phyloP scores from a whole-genome alignment of 2,113 vertebrate species.

The Carassius auratus region DNA sequence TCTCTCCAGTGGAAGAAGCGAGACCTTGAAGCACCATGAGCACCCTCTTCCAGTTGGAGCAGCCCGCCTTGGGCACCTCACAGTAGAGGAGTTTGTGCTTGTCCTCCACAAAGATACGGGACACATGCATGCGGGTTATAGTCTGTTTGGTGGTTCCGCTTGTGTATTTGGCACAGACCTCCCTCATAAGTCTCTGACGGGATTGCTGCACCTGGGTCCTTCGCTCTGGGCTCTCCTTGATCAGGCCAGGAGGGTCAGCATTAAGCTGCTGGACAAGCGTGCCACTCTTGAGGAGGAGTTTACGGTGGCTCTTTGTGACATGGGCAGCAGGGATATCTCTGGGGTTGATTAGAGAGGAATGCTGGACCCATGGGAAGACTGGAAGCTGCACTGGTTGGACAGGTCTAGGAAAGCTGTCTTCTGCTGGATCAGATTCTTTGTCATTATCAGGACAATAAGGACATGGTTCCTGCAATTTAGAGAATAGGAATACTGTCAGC shows the following conservation, averaged over 20 bases:
- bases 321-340: slow-evolving; percentile 47
- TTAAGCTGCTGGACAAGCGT: slow-evolving; percentile 68
- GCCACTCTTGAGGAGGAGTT: slow-evolving; percentile 84
- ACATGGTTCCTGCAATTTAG: slow-evolving; percentile 63
- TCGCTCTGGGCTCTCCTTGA: slow-evolving; percentile 61
- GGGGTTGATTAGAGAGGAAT: neutral
- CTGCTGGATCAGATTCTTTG: slow-evolving; percentile 25
- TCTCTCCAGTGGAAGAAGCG: slow-evolving; percentile 79
- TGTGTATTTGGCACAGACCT: slow-evolving; percentile 88
- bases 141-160: slow-evolving; percentile 78
- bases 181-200: slow-evolving; percentile 82
- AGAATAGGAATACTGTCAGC: neutral
- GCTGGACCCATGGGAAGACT: neutral
- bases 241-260: slow-evolving; percentile 52
- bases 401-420: neutral
- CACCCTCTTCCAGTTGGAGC: slow-evolving; percentile 97
- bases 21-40: slow-evolving; percentile 90
- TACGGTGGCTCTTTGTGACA: slow-evolving; percentile 82
- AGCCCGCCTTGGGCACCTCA: slow-evolving; percentile 93
- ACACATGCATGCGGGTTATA: slow-evolving; percentile 84
- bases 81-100: slow-evolving; percentile 92
- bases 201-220: slow-evolving; percentile 76
- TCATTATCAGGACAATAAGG: slow-evolving; percentile 51
- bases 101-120: slow-evolving; percentile 90
- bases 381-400: slow-evolving; percentile 9